phyloP scores from a whole-genome alignment of 2,113 vertebrate species.

The Sorex araneus region DNA sequence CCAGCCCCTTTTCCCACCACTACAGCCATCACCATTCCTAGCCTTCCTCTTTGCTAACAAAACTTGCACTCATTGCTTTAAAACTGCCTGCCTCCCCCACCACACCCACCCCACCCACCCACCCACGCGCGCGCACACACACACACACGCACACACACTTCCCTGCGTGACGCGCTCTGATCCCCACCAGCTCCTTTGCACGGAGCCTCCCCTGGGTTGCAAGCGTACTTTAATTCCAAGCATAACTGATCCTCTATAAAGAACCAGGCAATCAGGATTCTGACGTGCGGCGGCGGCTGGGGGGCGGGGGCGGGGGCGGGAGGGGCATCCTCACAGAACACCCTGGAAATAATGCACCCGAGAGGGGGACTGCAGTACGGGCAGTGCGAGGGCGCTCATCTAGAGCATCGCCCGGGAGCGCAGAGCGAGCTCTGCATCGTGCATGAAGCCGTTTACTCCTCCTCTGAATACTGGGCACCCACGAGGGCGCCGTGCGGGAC shows the following conservation, averaged over 20 bases:
- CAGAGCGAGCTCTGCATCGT: not conserved
- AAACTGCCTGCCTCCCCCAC: conserved; percentile 20
- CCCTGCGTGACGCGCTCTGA: not conserved
- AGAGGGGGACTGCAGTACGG: no score
- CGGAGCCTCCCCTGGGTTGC: not conserved
- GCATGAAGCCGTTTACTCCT: conserved; percentile 43
- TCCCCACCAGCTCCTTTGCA: not conserved
- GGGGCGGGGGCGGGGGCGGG: no score
- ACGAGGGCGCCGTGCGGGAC: not conserved
- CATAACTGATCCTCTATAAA: conserved; percentile 32
- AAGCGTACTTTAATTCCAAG: not conserved
- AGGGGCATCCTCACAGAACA: not conserved
- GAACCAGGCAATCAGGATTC: no score
- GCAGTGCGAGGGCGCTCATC: not conserved
- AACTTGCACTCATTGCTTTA: not conserved
- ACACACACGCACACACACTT: not conserved
- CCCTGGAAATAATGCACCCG: not conserved
- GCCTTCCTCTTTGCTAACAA: not conserved
- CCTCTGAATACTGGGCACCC: not conserved
- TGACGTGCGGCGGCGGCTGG: no score
- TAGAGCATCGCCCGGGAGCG: not conserved
- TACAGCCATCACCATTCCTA: not conserved
- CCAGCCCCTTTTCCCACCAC: not conserved
- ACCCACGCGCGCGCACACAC: no score
- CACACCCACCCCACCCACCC: no score